Evolutionary conservation across 2,888 invertebrate species (phyloP), one percentile per base, ranked within the genome.

Genomic region (Byasa hedistus): DNA sequence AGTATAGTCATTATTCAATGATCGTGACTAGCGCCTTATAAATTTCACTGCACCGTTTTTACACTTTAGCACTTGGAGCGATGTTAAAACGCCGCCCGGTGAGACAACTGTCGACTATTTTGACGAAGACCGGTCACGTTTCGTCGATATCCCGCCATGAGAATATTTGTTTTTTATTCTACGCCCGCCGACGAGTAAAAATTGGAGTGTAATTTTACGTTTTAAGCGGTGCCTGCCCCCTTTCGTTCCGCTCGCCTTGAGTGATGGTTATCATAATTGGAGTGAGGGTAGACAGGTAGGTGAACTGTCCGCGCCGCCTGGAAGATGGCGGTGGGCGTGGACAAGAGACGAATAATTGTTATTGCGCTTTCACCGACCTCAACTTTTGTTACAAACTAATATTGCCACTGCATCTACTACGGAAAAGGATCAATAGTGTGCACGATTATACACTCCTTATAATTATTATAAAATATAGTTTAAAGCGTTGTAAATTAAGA

Each of bases 101-200:
- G 86, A 91, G 87, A 90, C 89, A 86, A 87, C 88, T 80, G 85
- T 83, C 84, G 86, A 84, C 89, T 89, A 89, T 91, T 91, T 91
- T 89, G 91, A 91, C 88, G 91, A 88, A 87, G 89, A 86, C 88
- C 86, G 87, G 91, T 91, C 91, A 91, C 91, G 91, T 91, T 91
- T 86, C 80, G 84, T 89, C 91, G 91, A 91, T 91, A 88, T 63
- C 87, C 81, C 83, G 77, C 88, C 90, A 91, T 91, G 91, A 90
- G 91, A 91, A 90, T 91, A 91, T 91, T 91, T 91, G 91, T 91
- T 91, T 91, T 91, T 91, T 91, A 86, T 88, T 87, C 86, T 85
- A 81, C 81, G 89, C 84, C 83, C 83, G 87, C 82, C 84, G 86
- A 81, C 84, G 86, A 86, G 85, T 88, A 86, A 91, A 91, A 90